Evolutionary conservation across 2,888 invertebrate genomes (phyloP).

Genomic region (Campoplex capitator): DNA sequence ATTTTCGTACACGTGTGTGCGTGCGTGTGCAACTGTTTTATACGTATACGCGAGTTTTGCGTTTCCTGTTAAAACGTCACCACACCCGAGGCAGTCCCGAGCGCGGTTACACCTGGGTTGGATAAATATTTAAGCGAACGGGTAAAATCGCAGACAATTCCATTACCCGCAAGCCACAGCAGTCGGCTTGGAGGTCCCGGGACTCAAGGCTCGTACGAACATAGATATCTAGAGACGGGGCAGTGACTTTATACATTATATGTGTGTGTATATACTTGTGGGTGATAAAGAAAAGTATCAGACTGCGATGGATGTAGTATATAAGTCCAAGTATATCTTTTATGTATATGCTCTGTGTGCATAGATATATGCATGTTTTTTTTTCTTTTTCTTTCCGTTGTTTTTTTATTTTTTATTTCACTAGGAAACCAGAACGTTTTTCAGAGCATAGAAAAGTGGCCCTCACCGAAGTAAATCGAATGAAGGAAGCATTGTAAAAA

Average conservation of each 20-base stretch:
- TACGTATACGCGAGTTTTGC: constrained; percentile 1
- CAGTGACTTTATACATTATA: too few relatives aligned
- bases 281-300: constrained; percentile 47
- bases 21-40: too few relatives aligned
- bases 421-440: constrained; percentile 49
- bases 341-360: not conserved
- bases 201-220: not conserved
- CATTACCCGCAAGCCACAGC: constrained; percentile 59
- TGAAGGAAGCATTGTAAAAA: constrained; percentile 43
- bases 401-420: constrained; percentile 13
- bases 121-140: constrained; percentile 63
- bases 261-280: not conserved
- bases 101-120: constrained; percentile 57
- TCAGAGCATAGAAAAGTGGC: constrained; percentile 35
- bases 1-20: not conserved
- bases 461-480: constrained; percentile 56
- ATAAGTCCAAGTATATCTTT: constrained; percentile 1
- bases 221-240: too few relatives aligned
- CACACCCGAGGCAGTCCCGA: constrained; percentile 37
- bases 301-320: constrained; percentile 10
- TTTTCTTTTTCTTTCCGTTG: not conserved
- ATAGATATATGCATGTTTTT: not conserved
- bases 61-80: constrained; percentile 60
- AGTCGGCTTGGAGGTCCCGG: constrained; percentile 30
- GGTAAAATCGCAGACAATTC: constrained; percentile 66